Evolutionary conservation across 2,888 invertebrate genomes (phyloP).

Genomic region (Crematogaster levior): DNA sequence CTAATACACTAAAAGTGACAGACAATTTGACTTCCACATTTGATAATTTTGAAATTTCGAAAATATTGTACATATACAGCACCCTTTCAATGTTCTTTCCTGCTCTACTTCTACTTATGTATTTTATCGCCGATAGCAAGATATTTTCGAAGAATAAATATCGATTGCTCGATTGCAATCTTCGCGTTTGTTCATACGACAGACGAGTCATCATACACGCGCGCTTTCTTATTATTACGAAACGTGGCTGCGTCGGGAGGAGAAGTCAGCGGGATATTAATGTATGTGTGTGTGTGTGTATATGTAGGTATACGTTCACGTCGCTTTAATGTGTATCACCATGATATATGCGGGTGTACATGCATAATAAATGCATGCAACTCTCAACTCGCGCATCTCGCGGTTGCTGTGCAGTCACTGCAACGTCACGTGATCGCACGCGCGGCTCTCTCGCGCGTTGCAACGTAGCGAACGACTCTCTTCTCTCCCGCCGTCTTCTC

Average conservation of each 20-base stretch:
- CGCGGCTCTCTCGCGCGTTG: constrained; percentile 38
- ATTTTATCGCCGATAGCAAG: neutral
- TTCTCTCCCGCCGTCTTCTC: constrained; percentile 20
- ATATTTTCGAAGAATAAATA: neutral
- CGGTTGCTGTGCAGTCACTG: constrained; percentile 45
- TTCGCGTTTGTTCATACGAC: neutral
- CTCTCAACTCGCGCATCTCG: constrained; percentile 47
- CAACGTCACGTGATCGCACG: constrained; percentile 54
- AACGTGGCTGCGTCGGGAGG: constrained; percentile 41
- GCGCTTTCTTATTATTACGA: constrained; percentile 60
- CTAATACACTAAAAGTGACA: too few species aligned
- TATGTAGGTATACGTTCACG: neutral
- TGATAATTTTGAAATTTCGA: neutral
- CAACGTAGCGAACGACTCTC: constrained; percentile 11
- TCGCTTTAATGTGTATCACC: constrained; percentile 60
- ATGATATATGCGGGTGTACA: constrained; percentile 57
- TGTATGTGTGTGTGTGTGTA: neutral
- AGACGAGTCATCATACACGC: neutral
- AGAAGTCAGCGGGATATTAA: constrained; percentile 17
- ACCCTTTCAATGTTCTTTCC: neutral
- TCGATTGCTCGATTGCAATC: neutral
- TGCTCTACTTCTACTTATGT: neutral
- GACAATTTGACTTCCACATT: neutral
- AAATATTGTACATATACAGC: too few species aligned
- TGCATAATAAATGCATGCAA: constrained; percentile 58